A percentile compares a stretch with the other conserved stretches of the same genome.
phyloP scores from a whole-genome alignment of 1,140 invertebrate genomes.

The Lasaia peninsularis region DNA sequence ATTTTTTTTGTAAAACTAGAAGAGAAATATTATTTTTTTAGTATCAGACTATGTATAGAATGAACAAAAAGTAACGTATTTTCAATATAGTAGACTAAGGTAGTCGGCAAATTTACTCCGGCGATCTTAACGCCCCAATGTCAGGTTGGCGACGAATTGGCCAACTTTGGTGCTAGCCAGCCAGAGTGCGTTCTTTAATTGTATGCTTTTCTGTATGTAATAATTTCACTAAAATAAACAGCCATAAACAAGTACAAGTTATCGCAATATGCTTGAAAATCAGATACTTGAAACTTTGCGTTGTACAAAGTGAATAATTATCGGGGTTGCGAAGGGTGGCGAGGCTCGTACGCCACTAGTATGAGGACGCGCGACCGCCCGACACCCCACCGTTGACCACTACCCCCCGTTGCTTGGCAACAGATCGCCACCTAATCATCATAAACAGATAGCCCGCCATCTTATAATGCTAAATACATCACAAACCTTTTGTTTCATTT shows the following conservation, averaged over 20 bases:
- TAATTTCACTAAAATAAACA: too few species aligned
- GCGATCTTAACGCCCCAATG: too few species aligned
- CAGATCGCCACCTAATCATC: conserved; percentile 71
- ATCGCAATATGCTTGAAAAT: conserved; percentile 1
- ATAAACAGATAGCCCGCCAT: conserved; percentile 75
- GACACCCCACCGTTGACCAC: conserved; percentile 52
- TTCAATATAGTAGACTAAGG: too few species aligned
- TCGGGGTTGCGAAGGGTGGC: conserved; percentile 42
- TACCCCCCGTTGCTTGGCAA: conserved; percentile 66
- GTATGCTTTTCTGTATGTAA: too few species aligned
- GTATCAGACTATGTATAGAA: too few species aligned
- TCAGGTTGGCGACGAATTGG: too few species aligned
- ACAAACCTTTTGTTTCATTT: neutral
- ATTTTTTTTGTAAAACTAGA: too few species aligned
- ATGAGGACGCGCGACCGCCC: conserved; percentile 55
- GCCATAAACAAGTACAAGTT: neutral
- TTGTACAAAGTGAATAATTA: conserved; percentile 60
- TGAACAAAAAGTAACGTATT: too few species aligned
- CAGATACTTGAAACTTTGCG: conserved; percentile 23
- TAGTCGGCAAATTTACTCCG: too few species aligned
- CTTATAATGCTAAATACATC: conserved; percentile 38
- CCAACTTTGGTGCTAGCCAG: too few species aligned
- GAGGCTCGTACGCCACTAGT: conserved; percentile 40
- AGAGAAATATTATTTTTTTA: too few species aligned
- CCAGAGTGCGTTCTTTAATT: too few species aligned